Base-by-base conservation (phyloP, 2,888 invertebrate genomes). In the Endomychus coccineus region DNA sequence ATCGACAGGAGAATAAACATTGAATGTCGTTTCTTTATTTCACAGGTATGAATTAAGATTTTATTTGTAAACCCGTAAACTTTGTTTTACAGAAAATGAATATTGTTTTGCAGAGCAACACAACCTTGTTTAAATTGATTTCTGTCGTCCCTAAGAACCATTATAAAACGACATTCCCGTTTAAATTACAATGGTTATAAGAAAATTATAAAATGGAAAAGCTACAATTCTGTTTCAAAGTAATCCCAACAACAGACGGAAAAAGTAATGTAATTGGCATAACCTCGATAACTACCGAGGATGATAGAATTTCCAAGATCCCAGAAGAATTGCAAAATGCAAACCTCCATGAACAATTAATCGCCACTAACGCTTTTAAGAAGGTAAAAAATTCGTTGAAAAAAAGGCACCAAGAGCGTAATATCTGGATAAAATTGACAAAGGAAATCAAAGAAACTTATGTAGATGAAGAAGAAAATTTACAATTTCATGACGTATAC, bases 391-490 rank as follows among this genome's bases (percentile, higher is more conserved):
- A 43, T 17, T 42, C 42, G 13, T 29, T 48, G 23, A 44, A 31
- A 32, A 47, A 38, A 42, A 46, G 45, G 34, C 27, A 43, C 27
- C 42, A 48, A 43, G 29, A 13, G 9, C 43, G 44, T 35, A 47
- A 41, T 37, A 39, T 49, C 4, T 50, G 47, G 45, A 44, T 49
- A 14, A 44, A 12, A 15, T 16, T 45, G 36, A 25, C 41, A 25
- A 37, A 43, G 12, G 43, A 46, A 23, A 25, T 41, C 11, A 28
- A 9, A 16, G 31, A 25, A 25, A 25, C 16, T 5, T 48, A 47
- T 34, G 28, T 45, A 16, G 47, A 45, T 42, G 46, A 49, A 22
- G 39, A 45, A 21, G 43, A 42, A 31, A 48, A 48, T 32, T 17
- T 46, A 30, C 41, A 40, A 37, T 43, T 36, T 28, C 35, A 24